phyloP scores from a whole-genome alignment of 2,888 invertebrate genomes.

The Hypercompe scribonia region DNA sequence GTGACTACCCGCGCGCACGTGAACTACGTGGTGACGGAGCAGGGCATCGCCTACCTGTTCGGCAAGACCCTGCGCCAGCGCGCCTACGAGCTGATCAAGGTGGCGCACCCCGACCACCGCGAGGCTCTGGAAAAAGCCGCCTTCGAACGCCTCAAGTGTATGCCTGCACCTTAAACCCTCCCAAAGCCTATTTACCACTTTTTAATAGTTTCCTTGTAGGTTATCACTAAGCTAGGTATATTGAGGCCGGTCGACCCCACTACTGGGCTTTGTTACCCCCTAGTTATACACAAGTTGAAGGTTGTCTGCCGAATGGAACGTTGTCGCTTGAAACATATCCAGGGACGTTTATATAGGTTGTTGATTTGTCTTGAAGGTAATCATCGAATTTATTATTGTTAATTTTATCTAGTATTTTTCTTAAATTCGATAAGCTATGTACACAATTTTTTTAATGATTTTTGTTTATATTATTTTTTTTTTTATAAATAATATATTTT shows the following conservation, averaged over 20 bases:
- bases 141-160: constrained; percentile 92
- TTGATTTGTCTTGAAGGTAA: background rate
- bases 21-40: constrained; percentile 97
- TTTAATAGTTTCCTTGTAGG: constrained; percentile 6
- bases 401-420: background rate
- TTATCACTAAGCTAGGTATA: constrained; percentile 2
- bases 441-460: background rate
- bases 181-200: background rate
- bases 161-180: constrained; percentile 87
- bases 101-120: constrained; percentile 96
- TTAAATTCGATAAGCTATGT: background rate
- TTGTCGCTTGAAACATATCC: background rate
- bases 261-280: background rate
- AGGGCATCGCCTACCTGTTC: constrained; percentile 95
- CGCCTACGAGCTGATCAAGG: constrained; percentile 94
- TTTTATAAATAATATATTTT: background rate
- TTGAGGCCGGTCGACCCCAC: constrained; percentile 9
- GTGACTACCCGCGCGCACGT: constrained; percentile 97
- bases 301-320: background rate
- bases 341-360: background rate
- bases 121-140: constrained; percentile 94
- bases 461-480: background rate
- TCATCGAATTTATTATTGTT: background rate
- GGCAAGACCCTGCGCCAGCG: constrained; percentile 96
- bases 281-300: constrained; percentile 7